Evolutionary conservation across 23 tunicate genomes (phyloP), one percentile per base, ranked within the genome.

Genomic region (Botrylloides violaceus): DNA sequence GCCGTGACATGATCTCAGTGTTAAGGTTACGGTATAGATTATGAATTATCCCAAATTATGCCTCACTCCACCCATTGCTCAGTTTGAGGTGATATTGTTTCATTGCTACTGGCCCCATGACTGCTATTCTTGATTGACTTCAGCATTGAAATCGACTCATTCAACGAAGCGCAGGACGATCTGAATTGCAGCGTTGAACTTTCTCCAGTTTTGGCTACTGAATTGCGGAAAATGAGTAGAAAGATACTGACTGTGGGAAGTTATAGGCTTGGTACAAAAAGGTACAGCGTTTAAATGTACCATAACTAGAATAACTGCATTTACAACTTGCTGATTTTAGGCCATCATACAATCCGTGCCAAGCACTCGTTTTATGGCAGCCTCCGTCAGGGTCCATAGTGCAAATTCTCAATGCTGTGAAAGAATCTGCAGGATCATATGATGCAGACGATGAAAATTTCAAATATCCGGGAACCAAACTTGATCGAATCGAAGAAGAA

Each of bases 221-320:
- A 68, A 68, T 9, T 68, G 21, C 43, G 57, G 37, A 68, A 68
- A 43, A 36, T 68, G 58, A 68, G 30, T 23, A 35, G 74, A 2
- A 68, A 68, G 37, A 68, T 68, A 68, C 28, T 68, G 7, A 68
- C 58, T 20, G 58, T 28, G 12, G 74, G 74, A 37, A 63, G 70
- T 28, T 63, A 63, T 9, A 15, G 35, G 36, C 36, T 6, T 7
- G 32, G 35, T 3, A 28, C 35, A 27, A 63, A 28, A 33, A 59
- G 64, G 64, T 59, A 47, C 12, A 12, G 55, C 18, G 12, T 47
- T 12, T 47, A 47, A 47, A 47, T 18, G 18, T 47, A 47, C 55
- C 15, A 12, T 18, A 47, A 47, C 12, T 18, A 47, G 55, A 12
- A 47, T n/a, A n/a, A n/a, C n/a, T n/a, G n/a, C n/a, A n/a, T n/a